Evolutionary conservation across 2,113 vertebrate genomes (phyloP).

Genomic region (Solenodon paradoxus): DNA sequence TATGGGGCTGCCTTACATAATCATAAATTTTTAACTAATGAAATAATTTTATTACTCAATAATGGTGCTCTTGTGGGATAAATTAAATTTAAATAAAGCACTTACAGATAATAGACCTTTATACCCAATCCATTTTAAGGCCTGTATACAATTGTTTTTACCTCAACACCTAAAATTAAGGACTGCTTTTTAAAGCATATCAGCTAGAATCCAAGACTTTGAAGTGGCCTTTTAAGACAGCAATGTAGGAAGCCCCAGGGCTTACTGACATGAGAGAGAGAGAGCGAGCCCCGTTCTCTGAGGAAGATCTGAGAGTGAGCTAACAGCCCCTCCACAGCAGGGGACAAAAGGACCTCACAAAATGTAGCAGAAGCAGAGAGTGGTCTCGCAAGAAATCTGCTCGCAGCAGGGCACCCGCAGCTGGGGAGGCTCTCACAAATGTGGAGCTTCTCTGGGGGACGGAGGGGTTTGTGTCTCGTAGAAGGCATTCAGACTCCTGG

Average conservation of each 20-base stretch:
- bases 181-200: not conserved
- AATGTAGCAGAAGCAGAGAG: not conserved
- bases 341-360: not conserved
- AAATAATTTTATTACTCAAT: constrained; percentile 7
- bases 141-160: not conserved
- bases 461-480: too few species aligned
- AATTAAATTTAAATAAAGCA: constrained; percentile 12
- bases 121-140: not conserved
- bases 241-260: not conserved
- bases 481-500: not conserved
- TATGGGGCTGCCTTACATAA: not conserved
- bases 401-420: not conserved
- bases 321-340: not conserved
- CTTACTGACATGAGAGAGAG: not conserved
- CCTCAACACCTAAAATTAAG: constrained; percentile 15
- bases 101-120: not conserved
- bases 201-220: not conserved
- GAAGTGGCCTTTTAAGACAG: not conserved
- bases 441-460: not conserved
- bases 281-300: not conserved
- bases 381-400: not conserved
- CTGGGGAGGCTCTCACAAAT: not conserved
- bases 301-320: not conserved
- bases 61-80: not conserved
- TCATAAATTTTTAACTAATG: constrained; percentile 23